phyloP scores from a whole-genome alignment of 1,140 invertebrate genomes.

The Radopholus similis region DNA sequence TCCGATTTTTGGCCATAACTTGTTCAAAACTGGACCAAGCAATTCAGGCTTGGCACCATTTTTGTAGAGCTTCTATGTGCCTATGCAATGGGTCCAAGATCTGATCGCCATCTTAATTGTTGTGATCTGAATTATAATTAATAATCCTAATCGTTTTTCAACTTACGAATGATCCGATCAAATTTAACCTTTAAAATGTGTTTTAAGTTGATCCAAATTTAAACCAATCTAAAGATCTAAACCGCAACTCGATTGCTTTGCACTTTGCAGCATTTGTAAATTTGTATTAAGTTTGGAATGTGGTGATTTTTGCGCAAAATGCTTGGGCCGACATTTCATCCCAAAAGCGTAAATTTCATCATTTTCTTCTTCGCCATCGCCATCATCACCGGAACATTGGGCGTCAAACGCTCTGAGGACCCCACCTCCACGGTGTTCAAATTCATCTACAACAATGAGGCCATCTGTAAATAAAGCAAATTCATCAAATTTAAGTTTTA shows the following conservation, averaged over 20 bases:
- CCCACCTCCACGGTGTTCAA: conserved; percentile 12
- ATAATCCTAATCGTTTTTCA: no score
- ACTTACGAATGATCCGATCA: no score
- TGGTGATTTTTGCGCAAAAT: neutral
- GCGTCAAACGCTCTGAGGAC: neutral
- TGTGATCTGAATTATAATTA: no score
- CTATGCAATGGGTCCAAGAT: no score
- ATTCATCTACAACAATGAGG: conserved; percentile 29
- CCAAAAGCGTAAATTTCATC: neutral
- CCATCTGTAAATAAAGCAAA: conserved; percentile 23
- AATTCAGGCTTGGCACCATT: no score
- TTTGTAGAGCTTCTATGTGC: no score
- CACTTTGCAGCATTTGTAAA: neutral
- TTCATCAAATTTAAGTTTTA: neutral
- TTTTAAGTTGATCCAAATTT: neutral
- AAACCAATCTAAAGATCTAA: neutral
- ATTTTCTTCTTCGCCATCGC: neutral
- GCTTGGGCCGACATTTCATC: neutral
- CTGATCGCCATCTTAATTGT: no score
- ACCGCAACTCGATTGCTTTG: neutral
- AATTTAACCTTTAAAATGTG: neutral
- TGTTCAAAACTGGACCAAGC: no score
- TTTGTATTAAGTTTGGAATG: neutral
- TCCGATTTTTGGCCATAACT: no score
- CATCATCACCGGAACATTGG: neutral